Evolutionary conservation across 2,888 invertebrate species (phyloP), one percentile per base, ranked within the genome.

Genomic region (Tenthredo mesomela): DNA sequence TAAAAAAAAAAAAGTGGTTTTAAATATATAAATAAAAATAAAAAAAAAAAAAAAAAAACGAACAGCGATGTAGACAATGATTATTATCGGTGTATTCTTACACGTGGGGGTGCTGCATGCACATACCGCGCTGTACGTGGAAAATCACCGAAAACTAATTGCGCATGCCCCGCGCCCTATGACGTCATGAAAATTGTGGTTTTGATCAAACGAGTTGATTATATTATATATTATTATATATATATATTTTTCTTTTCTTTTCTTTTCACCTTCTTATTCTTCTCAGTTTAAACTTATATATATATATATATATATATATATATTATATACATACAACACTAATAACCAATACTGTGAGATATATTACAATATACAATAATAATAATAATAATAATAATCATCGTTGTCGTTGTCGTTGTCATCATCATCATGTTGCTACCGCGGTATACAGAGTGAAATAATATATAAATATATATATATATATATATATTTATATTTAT

Each of bases 141-240:
- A 93, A 93, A 93, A 93, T 92, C 93, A 93, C 93, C 92, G 91
- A 92, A 92, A 91, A 91, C 89, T 86, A 86, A 88, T 88, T 92
- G 93, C 93, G 93, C 93, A 93, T 93, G 93, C 89, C 89, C 91
- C 82, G 89, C 89, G 85, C 88, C 90, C 91, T 90, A 90, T 93
- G 93, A 93, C 93, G 93, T 93, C 93, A 93, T 91, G 91, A 91
- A 91, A 91, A 91, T 92, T 90, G 92, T 92, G 91, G 90, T 92
- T 91, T 91, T 91, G 91, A 92, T 92, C 90, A 91, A 90, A 89
- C 89, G 88, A 86, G 71, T 77, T 86, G 82, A 18, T 78, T 29
- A 29, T n/a, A n/a, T n/a, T n/a, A n/a, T n/a, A n/a, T n/a, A n/a
- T n/a, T n/a, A n/a, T n/a, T n/a, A n/a, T n/a, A n/a, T n/a, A n/a